Evolutionary conservation across 2,113 vertebrate species (phyloP).

Genomic region (Silurus asotus): DNA sequence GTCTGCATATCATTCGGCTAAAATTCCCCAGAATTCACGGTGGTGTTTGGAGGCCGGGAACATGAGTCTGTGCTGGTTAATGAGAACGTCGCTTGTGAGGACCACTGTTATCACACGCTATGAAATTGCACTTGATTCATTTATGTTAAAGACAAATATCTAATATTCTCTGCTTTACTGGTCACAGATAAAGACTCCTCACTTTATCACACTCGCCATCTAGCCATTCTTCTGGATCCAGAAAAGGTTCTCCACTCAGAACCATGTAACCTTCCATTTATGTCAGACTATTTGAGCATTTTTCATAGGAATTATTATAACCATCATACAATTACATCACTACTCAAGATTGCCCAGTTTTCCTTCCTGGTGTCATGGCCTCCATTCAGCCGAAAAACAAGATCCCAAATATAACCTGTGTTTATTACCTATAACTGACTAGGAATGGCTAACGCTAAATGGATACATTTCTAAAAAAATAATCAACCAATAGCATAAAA

Average conservation of each 20-base stretch:
- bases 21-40: not conserved
- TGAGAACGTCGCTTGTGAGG: not conserved
- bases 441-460: not conserved
- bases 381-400: not conserved
- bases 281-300: not conserved
- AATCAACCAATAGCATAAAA: not conserved
- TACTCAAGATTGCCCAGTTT: not conserved
- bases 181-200: not conserved
- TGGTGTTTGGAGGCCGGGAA: not conserved
- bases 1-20: not conserved
- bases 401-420: not conserved
- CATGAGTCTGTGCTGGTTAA: not conserved
- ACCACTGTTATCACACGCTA: slow-evolving; percentile 37
- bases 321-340: not conserved
- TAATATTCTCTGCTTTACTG: not conserved
- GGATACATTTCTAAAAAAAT: not conserved
- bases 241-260: not conserved
- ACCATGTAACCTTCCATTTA: not conserved
- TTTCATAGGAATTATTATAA: not conserved
- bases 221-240: not conserved
- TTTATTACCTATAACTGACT: slow-evolving; percentile 13
- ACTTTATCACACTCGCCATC: not conserved
- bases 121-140: slow-evolving; percentile 41
- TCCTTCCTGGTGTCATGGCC: not conserved
- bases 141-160: slow-evolving; percentile 11